These are phyloP conservation scores for Ageneiosus marmoratus DNA, from an alignment of 2,113 vertebrate genomes.

Conservation along the genomic window DNA sequence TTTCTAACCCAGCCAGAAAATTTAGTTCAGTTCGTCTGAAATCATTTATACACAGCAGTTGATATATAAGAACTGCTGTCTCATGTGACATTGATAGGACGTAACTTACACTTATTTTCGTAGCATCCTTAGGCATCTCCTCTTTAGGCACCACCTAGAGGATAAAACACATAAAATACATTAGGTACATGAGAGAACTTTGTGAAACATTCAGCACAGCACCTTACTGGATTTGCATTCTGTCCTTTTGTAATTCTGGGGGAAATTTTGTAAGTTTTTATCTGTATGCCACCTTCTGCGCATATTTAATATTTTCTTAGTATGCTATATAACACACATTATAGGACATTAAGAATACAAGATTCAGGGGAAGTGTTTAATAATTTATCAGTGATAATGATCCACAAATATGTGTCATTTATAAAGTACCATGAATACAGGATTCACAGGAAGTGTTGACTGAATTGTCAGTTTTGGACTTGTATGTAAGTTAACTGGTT, in stretches of 20 bases:
- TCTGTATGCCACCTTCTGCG: neutral
- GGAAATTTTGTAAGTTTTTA: neutral
- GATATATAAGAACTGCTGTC: neutral
- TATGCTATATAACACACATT: too few relatives aligned
- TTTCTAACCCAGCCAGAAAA: neutral
- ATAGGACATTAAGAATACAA: neutral
- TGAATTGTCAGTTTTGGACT: neutral
- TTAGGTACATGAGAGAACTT: neutral
- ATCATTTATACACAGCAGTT: neutral
- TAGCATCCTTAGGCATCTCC: slow-evolving; percentile 84
- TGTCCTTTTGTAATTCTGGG: neutral
- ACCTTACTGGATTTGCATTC: neutral
- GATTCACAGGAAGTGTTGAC: neutral
- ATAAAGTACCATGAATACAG: neutral
- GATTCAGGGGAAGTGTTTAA: neutral
- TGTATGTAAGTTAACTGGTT: neutral
- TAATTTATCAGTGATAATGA: neutral
- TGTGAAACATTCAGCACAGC: neutral
- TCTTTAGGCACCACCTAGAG: slow-evolving; percentile 81
- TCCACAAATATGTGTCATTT: too few relatives aligned
- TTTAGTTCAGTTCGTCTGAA: neutral
- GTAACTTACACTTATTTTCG: slow-evolving; percentile 95
- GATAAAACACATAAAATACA: slow-evolving; percentile 36
- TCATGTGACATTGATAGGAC: neutral
- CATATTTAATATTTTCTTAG: neutral